A percentile compares a stretch with the other conserved stretches of the same genome.
Conservation (phyloP, 1,140 invertebrate genomes). For the Trialeurodes vaporariorum region DNA sequence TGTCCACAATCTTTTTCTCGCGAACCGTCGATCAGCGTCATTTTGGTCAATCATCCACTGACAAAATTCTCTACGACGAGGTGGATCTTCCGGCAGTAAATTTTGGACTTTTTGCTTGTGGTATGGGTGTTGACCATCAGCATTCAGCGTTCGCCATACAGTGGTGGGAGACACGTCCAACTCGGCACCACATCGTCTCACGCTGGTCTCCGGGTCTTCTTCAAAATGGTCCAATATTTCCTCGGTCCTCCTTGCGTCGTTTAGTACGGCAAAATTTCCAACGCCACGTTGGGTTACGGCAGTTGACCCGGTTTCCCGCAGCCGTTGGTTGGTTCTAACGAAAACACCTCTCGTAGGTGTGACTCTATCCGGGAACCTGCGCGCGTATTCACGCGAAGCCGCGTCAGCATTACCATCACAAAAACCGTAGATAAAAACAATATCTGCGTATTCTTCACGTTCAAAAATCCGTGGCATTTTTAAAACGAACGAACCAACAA, state of each 20-base stretch:
- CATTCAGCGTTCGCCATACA: not conserved
- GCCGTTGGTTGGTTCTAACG: no score
- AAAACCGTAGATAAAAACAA: no score
- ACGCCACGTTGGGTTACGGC: no score
- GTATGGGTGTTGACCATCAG: not conserved
- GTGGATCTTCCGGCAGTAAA: not conserved
- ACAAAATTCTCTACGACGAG: not conserved
- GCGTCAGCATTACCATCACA: no score
- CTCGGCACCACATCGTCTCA: not conserved
- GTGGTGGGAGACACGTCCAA: not conserved
- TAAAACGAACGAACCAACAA: no score
- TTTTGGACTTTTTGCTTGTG: not conserved
- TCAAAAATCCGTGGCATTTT: no score
- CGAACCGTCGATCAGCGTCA: not conserved
- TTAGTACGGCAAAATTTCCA: not conserved
- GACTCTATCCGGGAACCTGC: no score
- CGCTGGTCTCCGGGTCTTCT: not conserved
- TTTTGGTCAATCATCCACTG: not conserved
- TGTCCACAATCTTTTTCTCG: not conserved
- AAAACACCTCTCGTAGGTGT: no score
- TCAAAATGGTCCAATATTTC: not conserved
- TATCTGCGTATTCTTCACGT: no score
- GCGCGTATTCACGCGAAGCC: no score
- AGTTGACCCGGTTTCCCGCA: no score
- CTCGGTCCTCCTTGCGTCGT: not conserved